A percentile compares a stretch with the other conserved stretches of the same genome.
Conservation (phyloP, 2,113 vertebrate genomes). For the Blennius ocellaris region DNA sequence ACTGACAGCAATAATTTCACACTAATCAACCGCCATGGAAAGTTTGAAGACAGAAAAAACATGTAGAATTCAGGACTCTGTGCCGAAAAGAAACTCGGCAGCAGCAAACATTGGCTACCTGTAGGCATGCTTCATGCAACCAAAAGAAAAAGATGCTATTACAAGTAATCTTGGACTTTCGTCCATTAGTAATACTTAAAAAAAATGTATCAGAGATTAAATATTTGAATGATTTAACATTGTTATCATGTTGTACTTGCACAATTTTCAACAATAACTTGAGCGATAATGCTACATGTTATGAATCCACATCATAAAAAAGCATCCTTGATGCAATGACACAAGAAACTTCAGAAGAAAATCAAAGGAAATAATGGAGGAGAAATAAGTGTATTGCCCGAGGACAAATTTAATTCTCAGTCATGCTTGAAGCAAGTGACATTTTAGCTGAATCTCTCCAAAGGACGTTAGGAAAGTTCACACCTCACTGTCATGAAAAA, state of each 20-base stretch:
- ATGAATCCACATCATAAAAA: background rate
- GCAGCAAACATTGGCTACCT: background rate
- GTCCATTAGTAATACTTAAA: too few species aligned
- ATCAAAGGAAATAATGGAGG: background rate
- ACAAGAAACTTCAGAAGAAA: background rate
- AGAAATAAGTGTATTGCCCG: background rate
- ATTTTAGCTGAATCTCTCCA: constrained; percentile 29
- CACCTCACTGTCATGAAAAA: constrained; percentile 17
- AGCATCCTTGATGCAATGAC: background rate
- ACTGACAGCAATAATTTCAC: constrained; percentile 43
- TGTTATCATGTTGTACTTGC: too few species aligned
- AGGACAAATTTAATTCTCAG: constrained; percentile 21
- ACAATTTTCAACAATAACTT: too few species aligned
- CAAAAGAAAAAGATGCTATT: background rate
- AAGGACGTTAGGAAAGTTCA: constrained; percentile 25
- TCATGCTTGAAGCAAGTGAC: constrained; percentile 36
- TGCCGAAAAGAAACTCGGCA: constrained; percentile 11
- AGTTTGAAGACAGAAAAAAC: constrained; percentile 41
- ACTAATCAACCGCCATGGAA: constrained; percentile 18
- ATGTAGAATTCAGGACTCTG: constrained; percentile 14
- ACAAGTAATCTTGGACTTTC: too few species aligned
- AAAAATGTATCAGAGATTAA: too few species aligned
- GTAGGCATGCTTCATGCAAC: background rate
- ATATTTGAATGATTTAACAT: too few species aligned
- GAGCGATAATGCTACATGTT: too few species aligned